Percentiles rank a stretch among this genome's conserved stretches.
These are phyloP conservation scores for Arctia plantaginis DNA, from an alignment of 2,888 invertebrate genomes.

Conservation along the genomic window DNA sequence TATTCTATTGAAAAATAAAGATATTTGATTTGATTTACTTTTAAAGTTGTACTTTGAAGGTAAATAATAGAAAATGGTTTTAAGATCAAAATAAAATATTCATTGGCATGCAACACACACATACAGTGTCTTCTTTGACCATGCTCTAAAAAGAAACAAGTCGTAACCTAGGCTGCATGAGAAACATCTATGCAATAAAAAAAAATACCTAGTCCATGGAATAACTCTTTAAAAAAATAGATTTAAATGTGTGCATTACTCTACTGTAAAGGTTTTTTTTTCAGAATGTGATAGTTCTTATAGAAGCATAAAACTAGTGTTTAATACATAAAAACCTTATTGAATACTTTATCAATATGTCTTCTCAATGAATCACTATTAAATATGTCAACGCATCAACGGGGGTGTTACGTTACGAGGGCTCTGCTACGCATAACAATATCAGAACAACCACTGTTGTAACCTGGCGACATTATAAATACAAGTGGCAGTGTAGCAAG, in stretches of 20 bases:
- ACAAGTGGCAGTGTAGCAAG: slow-evolving; percentile 70
- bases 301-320: background rate
- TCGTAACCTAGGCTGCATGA: background rate
- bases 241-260: background rate
- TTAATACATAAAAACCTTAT: slow-evolving; percentile 31
- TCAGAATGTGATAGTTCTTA: background rate
- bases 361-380: slow-evolving; percentile 52
- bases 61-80: slow-evolving; percentile 15
- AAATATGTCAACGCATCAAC: slow-evolving; percentile 50
- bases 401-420: slow-evolving; percentile 79
- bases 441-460: slow-evolving; percentile 70
- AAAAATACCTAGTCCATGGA: background rate
- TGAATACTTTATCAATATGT: slow-evolving; percentile 36
- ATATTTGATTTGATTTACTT: too few relatives aligned
- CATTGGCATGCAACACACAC: slow-evolving; percentile 19
- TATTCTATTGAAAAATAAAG: too few relatives aligned
- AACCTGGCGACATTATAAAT: slow-evolving; percentile 84
- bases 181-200: slow-evolving; percentile 1
- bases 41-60: slow-evolving; percentile 8
- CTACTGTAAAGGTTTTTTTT: background rate
- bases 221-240: too few relatives aligned
- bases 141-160: slow-evolving; percentile 16
- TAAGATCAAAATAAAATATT: slow-evolving; percentile 3
- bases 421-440: slow-evolving; percentile 79
- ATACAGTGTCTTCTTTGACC: slow-evolving; percentile 15